Percentiles rank a stretch among this genome's conserved stretches.
Evolutionary conservation across 2,888 invertebrate genomes (phyloP).

Genomic region (Lymantria monacha): DNA sequence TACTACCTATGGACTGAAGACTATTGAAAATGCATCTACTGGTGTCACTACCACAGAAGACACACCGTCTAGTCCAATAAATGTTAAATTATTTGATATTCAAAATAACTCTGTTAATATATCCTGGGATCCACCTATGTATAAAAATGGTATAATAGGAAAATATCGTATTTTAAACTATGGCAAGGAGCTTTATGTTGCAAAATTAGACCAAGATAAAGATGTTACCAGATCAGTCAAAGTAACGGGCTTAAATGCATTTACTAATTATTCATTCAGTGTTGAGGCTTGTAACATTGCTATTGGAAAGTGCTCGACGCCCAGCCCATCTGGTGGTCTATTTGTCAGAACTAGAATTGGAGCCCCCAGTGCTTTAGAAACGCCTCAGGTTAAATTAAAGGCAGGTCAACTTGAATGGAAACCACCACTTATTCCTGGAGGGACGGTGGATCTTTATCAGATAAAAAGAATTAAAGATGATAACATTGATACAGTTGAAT

Average conservation of each 20-base stretch:
- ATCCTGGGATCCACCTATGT: conserved; percentile 86
- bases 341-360: conserved; percentile 84
- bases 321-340: conserved; percentile 68
- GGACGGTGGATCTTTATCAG: conserved; percentile 82
- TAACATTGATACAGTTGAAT: conserved; percentile 33
- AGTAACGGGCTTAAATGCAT: conserved; percentile 77
- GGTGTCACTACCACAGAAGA: conserved; percentile 87
- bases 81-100: conserved; percentile 81
- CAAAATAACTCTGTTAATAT: conserved; percentile 84
- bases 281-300: conserved; percentile 86
- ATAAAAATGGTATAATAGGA: conserved; percentile 88
- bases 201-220: conserved; percentile 50
- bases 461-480: conserved; percentile 68
- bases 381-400: conserved; percentile 50
- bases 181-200: conserved; percentile 45
- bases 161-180: conserved; percentile 84
- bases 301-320: conserved; percentile 84
- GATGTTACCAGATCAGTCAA: conserved; percentile 40
- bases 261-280: conserved; percentile 85
- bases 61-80: conserved; percentile 82
- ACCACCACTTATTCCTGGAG: conserved; percentile 73
- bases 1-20: conserved; percentile 63
- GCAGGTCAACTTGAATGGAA: conserved; percentile 73
- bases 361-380: conserved; percentile 67
- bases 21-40: conserved; percentile 77